These are phyloP conservation scores for Lamellibrachia columna DNA, from an alignment of 2,888 invertebrate genomes.

Conservation along the genomic window DNA sequence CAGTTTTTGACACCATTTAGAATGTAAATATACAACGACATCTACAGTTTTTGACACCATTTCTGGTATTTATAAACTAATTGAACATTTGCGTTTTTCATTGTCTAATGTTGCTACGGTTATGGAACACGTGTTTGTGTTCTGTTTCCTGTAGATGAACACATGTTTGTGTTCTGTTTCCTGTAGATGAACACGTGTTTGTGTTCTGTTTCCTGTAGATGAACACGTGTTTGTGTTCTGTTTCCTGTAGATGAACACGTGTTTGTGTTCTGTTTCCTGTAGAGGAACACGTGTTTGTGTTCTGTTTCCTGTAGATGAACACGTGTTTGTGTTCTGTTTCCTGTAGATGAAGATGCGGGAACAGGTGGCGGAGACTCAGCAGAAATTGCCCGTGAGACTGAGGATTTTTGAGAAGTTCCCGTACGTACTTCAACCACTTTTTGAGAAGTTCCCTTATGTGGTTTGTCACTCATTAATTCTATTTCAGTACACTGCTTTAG, in stretches of 20 bases:
- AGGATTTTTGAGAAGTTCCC: slow-evolving; percentile 98
- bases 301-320: not conserved
- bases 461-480: not conserved
- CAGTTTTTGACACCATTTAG: no score
- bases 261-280: no score
- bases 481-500: not conserved
- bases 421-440: slow-evolving; percentile 51
- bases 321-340: not conserved
- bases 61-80: no score
- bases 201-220: slow-evolving; percentile 66
- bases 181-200: not conserved
- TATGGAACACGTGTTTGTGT: no score
- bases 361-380: slow-evolving; percentile 96
- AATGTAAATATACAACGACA: no score
- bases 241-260: not conserved
- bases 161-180: not conserved
- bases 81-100: no score
- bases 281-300: no score
- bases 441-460: not conserved
- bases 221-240: slow-evolving; percentile 67
- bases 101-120: no score
- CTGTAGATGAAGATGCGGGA: slow-evolving; percentile 86
- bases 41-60: no score
- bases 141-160: no score
- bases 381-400: slow-evolving; percentile 92